Base-by-base conservation (phyloP, 1,140 invertebrate genomes). In the Catajapyx aquilonaris region DNA sequence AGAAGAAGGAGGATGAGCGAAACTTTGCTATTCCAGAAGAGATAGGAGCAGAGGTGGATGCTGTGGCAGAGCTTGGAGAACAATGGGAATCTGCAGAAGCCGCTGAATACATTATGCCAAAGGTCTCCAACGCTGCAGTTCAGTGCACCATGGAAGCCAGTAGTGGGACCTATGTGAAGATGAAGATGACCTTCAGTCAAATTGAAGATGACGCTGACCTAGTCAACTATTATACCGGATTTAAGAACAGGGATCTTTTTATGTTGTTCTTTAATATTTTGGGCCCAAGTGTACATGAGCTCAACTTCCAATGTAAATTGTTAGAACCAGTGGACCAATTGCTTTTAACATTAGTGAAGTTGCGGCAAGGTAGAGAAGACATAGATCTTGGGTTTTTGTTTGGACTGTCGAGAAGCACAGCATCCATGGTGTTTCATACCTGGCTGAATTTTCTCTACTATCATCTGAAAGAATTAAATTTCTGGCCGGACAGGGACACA, bases 401-500 rank as follows among this genome's bases (percentile, higher is more conserved):
- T 41, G 37, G 41, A 15, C 40, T 52, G 28, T 37, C 30, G n/a
- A 41, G 48, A 37, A 28, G 16, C 10, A 19, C 31, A 37, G 48
- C 51, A 0, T 11, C 17, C 19, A 52, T 49, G 39, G 45, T 54
- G 25, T 47, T 46, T 30, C 34, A 43, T 31, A 45, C 43, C 7
- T 52, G 47, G 51, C 40, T 53, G 15, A 41, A 42, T 40, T 51
- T 47, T 34, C 46, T 53, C 34, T 37, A 40, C 32, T 15, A 22
- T 21, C 42, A 45, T 30, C 49, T 44, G 47, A 41, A 39, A 13
- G 34, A 47, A 36, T 18, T 52, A 25, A 38, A 51, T 39, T 30
- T 38, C n/a, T 52, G 51, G 49, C 49, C 51, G 20, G 35, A 17
- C 9, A 25, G 37, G 43, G 44, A 52, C 34, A 3, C 47, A 11